phyloP scores from a whole-genome alignment of 2,888 invertebrate species.

The Carterocephalus palaemon region DNA sequence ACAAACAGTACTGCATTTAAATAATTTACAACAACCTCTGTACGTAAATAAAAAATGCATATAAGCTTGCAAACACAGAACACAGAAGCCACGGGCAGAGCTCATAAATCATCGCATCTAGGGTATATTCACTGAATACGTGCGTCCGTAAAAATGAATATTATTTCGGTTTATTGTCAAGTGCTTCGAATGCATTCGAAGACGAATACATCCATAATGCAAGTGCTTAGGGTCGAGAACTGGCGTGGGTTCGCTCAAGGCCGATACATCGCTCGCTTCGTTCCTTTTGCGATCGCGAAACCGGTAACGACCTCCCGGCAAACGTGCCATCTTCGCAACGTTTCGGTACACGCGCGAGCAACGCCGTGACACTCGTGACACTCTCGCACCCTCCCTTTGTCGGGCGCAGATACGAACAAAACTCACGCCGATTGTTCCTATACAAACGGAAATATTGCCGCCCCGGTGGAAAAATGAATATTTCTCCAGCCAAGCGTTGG shows the following conservation, averaged over 20 bases:
- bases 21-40: conserved; percentile 3
- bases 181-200: conserved; percentile 25
- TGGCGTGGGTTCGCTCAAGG: conserved; percentile 46
- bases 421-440: conserved; percentile 58
- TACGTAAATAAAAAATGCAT: conserved; percentile 14
- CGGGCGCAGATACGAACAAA: conserved; percentile 45
- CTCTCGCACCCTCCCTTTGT: conserved; percentile 46
- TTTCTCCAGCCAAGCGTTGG: conserved; percentile 45
- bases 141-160: conserved; percentile 37
- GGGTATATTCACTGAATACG: conserved; percentile 29
- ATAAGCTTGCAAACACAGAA: conserved; percentile 19
- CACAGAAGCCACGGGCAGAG: conserved; percentile 22
- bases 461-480: conserved; percentile 57
- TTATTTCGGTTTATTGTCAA: conserved; percentile 36
- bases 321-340: conserved; percentile 54
- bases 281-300: conserved; percentile 51
- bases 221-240: conserved; percentile 32
- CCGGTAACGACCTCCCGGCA: conserved; percentile 62
- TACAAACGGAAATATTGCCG: conserved; percentile 61
- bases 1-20: not conserved
- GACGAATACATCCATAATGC: conserved; percentile 30
- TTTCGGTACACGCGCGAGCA: conserved; percentile 51
- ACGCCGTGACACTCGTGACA: conserved; percentile 37
- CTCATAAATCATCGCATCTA: conserved; percentile 27
- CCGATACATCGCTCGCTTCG: conserved; percentile 44